Conservation (phyloP, 2,888 invertebrate species). For the Panorpa germanica region DNA sequence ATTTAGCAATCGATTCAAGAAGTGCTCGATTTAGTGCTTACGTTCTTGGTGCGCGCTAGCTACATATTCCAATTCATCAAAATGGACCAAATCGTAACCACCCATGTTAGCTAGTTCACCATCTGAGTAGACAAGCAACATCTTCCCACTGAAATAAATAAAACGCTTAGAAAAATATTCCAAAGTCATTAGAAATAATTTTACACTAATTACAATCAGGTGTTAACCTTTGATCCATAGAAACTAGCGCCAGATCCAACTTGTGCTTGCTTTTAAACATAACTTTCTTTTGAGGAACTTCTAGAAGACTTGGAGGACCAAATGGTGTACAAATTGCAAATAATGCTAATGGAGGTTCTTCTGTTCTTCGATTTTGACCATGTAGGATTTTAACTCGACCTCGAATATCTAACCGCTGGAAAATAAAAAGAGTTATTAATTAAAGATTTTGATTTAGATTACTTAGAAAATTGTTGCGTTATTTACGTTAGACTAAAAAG, state of each 20-base stretch:
- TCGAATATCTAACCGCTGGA: slow-evolving; percentile 82
- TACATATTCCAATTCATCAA: slow-evolving; percentile 83
- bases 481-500: no score
- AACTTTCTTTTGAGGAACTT: slow-evolving; percentile 86
- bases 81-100: slow-evolving; percentile 85
- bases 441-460: no score
- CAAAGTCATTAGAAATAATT: no score
- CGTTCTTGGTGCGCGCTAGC: slow-evolving; percentile 93
- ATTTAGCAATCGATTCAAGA: slow-evolving; percentile 7
- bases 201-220: no score
- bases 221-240: slow-evolving; percentile 73
- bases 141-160: slow-evolving; percentile 55
- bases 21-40: slow-evolving; percentile 29
- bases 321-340: slow-evolving; percentile 93
- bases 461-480: no score
- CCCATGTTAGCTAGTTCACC: slow-evolving; percentile 67
- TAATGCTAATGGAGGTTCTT: slow-evolving; percentile 71
- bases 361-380: slow-evolving; percentile 75
- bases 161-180: no score
- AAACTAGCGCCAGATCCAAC: slow-evolving; percentile 74
- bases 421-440: slow-evolving; percentile 17
- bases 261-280: slow-evolving; percentile 97
- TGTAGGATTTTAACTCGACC: slow-evolving; percentile 82
- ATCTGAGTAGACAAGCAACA: slow-evolving; percentile 76
- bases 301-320: slow-evolving; percentile 81